These are phyloP conservation scores for Sphaerophoria taeniata DNA, from an alignment of 2,888 invertebrate genomes.

Conservation along the genomic window DNA sequence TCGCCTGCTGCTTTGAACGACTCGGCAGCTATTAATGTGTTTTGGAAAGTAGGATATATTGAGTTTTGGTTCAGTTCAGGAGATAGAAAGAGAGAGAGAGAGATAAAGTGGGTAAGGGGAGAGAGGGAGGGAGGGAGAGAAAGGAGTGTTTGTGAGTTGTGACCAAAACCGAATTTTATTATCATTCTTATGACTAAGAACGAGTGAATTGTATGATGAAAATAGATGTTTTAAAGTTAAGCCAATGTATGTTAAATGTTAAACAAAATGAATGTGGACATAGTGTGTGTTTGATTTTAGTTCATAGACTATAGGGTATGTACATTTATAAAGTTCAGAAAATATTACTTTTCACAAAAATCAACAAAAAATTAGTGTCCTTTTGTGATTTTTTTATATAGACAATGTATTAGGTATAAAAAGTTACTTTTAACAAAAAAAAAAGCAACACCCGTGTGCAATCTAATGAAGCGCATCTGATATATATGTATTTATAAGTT, in stretches of 20 bases:
- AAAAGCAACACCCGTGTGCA: background rate
- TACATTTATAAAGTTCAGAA: slow-evolving; percentile 23
- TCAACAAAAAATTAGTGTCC: slow-evolving; percentile 23
- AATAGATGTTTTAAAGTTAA: slow-evolving; percentile 34
- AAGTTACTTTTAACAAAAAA: background rate
- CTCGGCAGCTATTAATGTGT: no score
- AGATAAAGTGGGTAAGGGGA: no score
- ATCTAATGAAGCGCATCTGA: background rate
- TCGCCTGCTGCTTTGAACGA: no score
- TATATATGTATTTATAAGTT: background rate
- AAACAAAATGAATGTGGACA: background rate
- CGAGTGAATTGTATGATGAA: slow-evolving; percentile 39
- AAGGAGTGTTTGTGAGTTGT: slow-evolving; percentile 71
- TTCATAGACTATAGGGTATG: slow-evolving; percentile 11
- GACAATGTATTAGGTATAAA: slow-evolving; percentile 4
- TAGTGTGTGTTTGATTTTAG: background rate
- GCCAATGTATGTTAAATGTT: slow-evolving; percentile 13
- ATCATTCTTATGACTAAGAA: slow-evolving; percentile 65
- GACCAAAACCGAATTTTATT: slow-evolving; percentile 74
- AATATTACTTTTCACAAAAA: slow-evolving; percentile 1
- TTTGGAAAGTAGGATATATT: no score
- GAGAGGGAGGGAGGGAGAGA: slow-evolving; percentile 68
- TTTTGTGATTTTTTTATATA: slow-evolving; percentile 12
- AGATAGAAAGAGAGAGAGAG: no score
- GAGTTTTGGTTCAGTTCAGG: no score